Percentiles rank a stretch among this genome's conserved stretches.
phyloP scores from a whole-genome alignment of 92 coral and sea anemone genomes.

The Zoanthus sociatus region DNA sequence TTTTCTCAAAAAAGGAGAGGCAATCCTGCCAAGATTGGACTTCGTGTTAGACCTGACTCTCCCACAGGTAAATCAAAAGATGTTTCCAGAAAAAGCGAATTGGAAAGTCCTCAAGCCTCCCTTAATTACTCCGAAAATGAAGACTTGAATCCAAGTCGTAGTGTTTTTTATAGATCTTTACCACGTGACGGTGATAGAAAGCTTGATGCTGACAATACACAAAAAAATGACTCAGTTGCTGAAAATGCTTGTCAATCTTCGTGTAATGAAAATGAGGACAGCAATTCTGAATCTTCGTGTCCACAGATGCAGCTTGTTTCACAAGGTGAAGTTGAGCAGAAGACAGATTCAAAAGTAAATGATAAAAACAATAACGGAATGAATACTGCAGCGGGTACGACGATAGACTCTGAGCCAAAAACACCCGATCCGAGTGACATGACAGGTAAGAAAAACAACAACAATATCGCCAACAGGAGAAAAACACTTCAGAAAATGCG shows the following conservation, averaged over 20 bases:
- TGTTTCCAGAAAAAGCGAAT: neutral
- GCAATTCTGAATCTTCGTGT: neutral
- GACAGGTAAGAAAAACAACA: neutral
- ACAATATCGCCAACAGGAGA: conserved; percentile 10
- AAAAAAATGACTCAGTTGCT: neutral
- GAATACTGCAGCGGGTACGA: neutral
- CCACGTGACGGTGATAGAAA: neutral
- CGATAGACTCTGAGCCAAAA: neutral
- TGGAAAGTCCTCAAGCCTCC: neutral
- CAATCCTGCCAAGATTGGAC: neutral
- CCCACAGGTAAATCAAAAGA: neutral
- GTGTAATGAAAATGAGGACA: neutral
- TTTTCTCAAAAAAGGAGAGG: conserved; percentile 24
- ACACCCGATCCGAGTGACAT: neutral
- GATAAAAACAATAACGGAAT: neutral
- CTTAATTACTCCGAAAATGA: neutral
- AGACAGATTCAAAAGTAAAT: neutral
- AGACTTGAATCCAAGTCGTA: neutral
- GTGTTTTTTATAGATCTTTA: conserved; percentile 23
- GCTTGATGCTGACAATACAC: neutral
- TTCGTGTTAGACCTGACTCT: neutral
- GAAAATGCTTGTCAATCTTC: neutral
- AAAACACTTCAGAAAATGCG: conserved; percentile 24
- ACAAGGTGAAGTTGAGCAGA: neutral
- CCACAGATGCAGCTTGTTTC: neutral